Evolutionary conservation across 1,140 invertebrate species (phyloP).

Genomic region (Thaumatotibia leucotreta): DNA sequence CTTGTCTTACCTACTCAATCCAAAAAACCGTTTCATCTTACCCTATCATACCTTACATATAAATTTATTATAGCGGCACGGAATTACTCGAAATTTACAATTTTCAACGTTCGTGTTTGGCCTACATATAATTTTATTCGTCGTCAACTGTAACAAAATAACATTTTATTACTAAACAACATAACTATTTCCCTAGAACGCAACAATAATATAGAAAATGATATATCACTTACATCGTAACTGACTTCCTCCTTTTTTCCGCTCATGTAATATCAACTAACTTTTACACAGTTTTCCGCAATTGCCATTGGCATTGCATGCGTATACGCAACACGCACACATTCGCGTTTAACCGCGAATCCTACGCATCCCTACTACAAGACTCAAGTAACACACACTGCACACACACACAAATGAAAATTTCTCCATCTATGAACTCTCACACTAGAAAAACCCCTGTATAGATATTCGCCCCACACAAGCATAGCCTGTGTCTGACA

Average conservation of each 20-base stretch:
- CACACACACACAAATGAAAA: conserved; percentile 29
- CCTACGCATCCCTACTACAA: conserved; percentile 27
- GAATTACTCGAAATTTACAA: too few species aligned
- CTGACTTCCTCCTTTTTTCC: neutral
- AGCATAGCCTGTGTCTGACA: conserved; percentile 14
- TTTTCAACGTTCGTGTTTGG: too few species aligned
- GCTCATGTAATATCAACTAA: conserved; percentile 12
- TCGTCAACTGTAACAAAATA: too few species aligned
- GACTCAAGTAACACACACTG: conserved; percentile 34
- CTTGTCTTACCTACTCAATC: too few species aligned
- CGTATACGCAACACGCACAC: conserved; percentile 65
- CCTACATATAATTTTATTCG: too few species aligned
- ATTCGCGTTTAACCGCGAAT: conserved; percentile 17
- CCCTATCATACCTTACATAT: too few species aligned
- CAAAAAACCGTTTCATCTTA: too few species aligned
- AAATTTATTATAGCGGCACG: too few species aligned
- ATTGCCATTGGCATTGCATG: conserved; percentile 71
- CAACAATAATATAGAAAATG: neutral
- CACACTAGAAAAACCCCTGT: neutral
- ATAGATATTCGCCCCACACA: neutral
- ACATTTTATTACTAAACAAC: neutral
- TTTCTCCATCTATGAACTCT: neutral
- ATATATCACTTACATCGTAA: conserved; percentile 7
- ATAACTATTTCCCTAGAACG: neutral
- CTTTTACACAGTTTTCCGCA: conserved; percentile 25